Base-by-base conservation (phyloP, 2,797 vertebrate genomes). In the Nasua narica region DNA sequence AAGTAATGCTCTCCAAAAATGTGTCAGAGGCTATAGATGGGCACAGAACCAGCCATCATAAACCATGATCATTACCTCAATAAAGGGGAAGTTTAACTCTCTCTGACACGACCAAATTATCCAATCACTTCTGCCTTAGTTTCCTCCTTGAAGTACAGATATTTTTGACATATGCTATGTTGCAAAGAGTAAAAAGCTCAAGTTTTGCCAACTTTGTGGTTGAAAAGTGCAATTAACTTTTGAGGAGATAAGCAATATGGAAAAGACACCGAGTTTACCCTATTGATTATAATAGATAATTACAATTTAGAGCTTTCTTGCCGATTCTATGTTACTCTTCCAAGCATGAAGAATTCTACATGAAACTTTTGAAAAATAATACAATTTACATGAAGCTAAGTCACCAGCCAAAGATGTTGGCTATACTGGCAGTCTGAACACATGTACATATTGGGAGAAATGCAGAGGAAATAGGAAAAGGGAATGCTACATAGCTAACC, bases 1-100 rank as follows among this genome's bases (percentile, higher is more conserved):
- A 96, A 86, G 93, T 69, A 91, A 94, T 90, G 67, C 78, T 97
- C 81, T 97, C 96, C 95, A 97, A 97, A 97, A 96, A 95, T 94
- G 48, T 97, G 94, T 97, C 93, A 94, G 87, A 77, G 60, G 48
- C 94, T 97, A 95, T 70, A 95, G 87, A 91, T 88, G 95, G 95
- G 93, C 91, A 90, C 54, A 97, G 92, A 96, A 93, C 91, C 94
- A 96, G 70, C 91, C 72, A 78, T 95, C 89, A 91, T 77, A 95
- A 97, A 72, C 50, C 50, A 95, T 91, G 91, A 98, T 94, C 94
- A 96, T 97, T 86, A 94, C 48, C 74, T 92, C 81, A 94, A 87
- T 69, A 96, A 90, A 89, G 54, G 12, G 19, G 54, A 85, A 23
- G 72, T 94, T 95, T 97, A 96, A 96, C 56, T 95, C 76, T 83